phyloP scores from a whole-genome alignment of 2,113 vertebrate genomes.

The Archilochus colubris region DNA sequence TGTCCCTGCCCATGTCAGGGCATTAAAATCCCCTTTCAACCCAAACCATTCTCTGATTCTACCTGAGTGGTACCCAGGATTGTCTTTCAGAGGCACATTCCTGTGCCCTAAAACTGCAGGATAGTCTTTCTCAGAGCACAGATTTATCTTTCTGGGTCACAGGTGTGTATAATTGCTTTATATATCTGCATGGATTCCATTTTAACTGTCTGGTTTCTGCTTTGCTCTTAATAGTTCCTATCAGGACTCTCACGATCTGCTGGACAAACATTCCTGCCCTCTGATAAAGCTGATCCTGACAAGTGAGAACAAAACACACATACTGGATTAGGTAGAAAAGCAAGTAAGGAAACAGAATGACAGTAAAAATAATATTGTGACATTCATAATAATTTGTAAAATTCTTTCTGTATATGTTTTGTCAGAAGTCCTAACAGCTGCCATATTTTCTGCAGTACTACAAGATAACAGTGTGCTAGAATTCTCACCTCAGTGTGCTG shows the following conservation, averaged over 20 bases:
- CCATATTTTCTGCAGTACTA: not conserved
- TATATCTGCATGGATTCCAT: not conserved
- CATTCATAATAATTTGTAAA: not conserved
- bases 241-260: not conserved
- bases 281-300: not conserved
- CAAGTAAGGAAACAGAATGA: not conserved
- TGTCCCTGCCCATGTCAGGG: not conserved
- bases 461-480: not conserved
- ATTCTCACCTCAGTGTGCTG: not conserved
- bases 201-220: not conserved
- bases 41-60: not conserved
- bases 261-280: not conserved
- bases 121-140: not conserved
- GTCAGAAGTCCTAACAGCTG: not conserved
- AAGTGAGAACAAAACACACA: not conserved
- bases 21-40: not conserved
- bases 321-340: not conserved
- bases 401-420: not conserved
- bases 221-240: not conserved
- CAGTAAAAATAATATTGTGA: not conserved
- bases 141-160: not conserved
- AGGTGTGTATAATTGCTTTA: not conserved
- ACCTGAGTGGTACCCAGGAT: not conserved
- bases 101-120: not conserved
- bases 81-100: not conserved